Evolutionary conservation across 1,140 invertebrate species (phyloP).

Genomic region (Drosophila hydei): DNA sequence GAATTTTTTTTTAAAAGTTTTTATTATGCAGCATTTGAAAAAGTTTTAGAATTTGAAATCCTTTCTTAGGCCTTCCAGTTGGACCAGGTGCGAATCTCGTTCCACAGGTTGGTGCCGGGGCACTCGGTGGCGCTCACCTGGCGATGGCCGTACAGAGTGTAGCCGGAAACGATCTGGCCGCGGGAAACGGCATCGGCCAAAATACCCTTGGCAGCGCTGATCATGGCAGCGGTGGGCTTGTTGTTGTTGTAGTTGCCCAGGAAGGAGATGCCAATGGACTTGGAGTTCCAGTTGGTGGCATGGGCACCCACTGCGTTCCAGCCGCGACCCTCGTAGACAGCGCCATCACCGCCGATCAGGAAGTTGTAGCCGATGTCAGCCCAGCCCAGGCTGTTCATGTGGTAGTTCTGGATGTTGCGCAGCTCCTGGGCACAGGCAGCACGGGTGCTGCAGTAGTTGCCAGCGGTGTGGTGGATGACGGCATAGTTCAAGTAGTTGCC

Average conservation of each 20-base stretch:
- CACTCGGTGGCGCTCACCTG: conserved; percentile 88
- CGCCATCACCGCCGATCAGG: conserved; percentile 85
- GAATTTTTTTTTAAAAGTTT: conserved; percentile 30
- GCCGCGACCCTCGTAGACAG: conserved; percentile 87
- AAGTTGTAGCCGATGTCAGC: conserved; percentile 89
- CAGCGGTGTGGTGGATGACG: conserved; percentile 89
- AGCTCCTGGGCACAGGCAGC: conserved; percentile 85
- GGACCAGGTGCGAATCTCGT: conserved; percentile 87
- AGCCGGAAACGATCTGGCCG: conserved; percentile 86
- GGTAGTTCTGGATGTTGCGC: conserved; percentile 85
- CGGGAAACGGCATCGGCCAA: conserved; percentile 87
- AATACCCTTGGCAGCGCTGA: conserved; percentile 85
- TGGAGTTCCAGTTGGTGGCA: conserved; percentile 87
- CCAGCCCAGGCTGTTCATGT: conserved; percentile 86
- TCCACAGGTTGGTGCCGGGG: conserved; percentile 87
- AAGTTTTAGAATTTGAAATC: background rate
- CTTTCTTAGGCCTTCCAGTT: conserved; percentile 85
- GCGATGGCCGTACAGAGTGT: conserved; percentile 88
- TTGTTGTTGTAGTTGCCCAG: conserved; percentile 85
- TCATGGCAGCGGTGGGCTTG: conserved; percentile 61
- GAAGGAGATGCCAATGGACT: conserved; percentile 88
- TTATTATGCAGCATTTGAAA: conserved; percentile 16
- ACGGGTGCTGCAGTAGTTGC: conserved; percentile 85
- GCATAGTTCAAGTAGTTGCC: conserved; percentile 87
- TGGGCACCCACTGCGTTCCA: conserved; percentile 89